These are phyloP conservation scores for Hyalella azteca DNA, from an alignment of 2,888 invertebrate genomes.

Conservation along the genomic window DNA sequence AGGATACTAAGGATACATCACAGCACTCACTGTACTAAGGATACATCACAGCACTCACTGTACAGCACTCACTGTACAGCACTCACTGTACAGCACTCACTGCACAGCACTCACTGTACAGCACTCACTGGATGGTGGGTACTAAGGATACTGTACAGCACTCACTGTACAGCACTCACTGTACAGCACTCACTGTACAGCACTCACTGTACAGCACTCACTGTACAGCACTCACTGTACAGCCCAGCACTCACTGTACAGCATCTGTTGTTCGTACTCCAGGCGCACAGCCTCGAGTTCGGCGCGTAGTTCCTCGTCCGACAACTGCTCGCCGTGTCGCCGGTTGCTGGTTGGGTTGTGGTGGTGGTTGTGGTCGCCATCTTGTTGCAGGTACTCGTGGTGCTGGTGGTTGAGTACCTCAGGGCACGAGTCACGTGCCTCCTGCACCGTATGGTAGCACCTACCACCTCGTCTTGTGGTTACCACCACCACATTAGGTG, in stretches of 20 bases:
- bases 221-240: too few relatives aligned
- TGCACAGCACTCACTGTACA: conserved; percentile 29
- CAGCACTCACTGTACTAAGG: too few relatives aligned
- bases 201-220: too few relatives aligned
- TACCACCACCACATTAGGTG: conserved; percentile 66
- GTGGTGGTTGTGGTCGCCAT: neutral
- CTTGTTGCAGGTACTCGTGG: conserved; percentile 1
- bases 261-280: neutral
- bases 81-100: too few relatives aligned
- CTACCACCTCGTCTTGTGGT: neutral
- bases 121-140: too few relatives aligned
- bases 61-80: too few relatives aligned
- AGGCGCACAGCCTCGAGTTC: neutral
- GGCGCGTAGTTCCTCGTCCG: neutral
- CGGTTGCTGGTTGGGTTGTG: too few relatives aligned
- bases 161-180: too few relatives aligned
- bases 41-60: too few relatives aligned
- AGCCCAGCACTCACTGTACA: conserved; percentile 29
- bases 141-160: too few relatives aligned
- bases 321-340: neutral
- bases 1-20: too few relatives aligned
- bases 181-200: too few relatives aligned
- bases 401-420: conserved; percentile 15
- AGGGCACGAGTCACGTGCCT: conserved; percentile 31
- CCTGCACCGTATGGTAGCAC: conserved; percentile 33